phyloP scores from a whole-genome alignment of 2,888 invertebrate species.

The Gnatocerus cornutus region DNA sequence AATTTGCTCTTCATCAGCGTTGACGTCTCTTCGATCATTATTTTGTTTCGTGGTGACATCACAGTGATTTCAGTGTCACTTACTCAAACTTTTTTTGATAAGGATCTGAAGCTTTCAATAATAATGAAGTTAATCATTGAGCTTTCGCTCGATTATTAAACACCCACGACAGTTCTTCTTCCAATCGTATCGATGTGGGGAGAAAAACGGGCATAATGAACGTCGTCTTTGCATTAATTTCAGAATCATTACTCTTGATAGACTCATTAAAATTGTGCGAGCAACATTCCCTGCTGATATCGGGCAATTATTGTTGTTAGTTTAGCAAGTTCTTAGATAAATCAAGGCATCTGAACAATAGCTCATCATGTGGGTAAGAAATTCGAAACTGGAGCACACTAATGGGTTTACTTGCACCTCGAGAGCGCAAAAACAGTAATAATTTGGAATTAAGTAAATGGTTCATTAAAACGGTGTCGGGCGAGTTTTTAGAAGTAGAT shows the following conservation, averaged over 20 bases:
- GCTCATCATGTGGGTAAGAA: constrained; percentile 45
- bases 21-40: constrained; percentile 6
- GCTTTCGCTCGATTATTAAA: constrained; percentile 39
- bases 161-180: constrained; percentile 5
- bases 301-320: constrained; percentile 37
- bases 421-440: constrained; percentile 51
- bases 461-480: constrained; percentile 8
- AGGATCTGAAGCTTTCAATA: constrained; percentile 23
- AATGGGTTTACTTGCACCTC: constrained; percentile 53
- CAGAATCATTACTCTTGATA: constrained; percentile 8
- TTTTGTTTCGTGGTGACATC: constrained; percentile 12
- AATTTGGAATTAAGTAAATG: constrained; percentile 38
- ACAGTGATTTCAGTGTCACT: constrained; percentile 7
- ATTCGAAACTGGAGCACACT: constrained; percentile 42
- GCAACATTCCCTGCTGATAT: constrained; percentile 8
- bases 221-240: constrained; percentile 19
- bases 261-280: constrained; percentile 19
- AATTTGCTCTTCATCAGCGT: background rate
- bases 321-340: constrained; percentile 39
- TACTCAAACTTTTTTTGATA: constrained; percentile 26
- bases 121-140: constrained; percentile 33
- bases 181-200: constrained; percentile 15
- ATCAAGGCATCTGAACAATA: constrained; percentile 42
- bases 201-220: constrained; percentile 9
- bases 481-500: constrained; percentile 9